Evolutionary conservation across 2,797 vertebrate species (phyloP).

Genomic region (Clarias pachynema): DNA sequence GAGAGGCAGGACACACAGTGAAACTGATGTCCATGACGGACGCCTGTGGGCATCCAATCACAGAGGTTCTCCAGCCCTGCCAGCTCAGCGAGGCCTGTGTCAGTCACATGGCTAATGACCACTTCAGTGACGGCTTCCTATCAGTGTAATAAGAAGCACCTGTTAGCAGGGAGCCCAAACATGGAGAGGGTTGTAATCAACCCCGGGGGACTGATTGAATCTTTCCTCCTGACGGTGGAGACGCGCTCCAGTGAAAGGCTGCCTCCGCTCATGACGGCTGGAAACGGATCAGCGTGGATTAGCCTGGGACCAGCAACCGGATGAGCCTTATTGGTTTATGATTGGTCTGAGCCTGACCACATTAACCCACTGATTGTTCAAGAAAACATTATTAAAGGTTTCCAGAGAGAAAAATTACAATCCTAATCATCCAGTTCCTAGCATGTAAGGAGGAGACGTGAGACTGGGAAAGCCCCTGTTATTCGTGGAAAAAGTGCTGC

Average conservation of each 20-base stretch:
- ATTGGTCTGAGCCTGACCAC: conserved; percentile 76
- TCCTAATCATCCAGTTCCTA: conserved; percentile 69
- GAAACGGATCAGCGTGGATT: conserved; percentile 75
- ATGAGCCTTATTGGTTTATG: conserved; percentile 77
- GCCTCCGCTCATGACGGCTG: conserved; percentile 59
- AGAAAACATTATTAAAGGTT: conserved; percentile 76
- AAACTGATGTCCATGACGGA: conserved; percentile 58
- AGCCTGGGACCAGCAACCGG: conserved; percentile 66
- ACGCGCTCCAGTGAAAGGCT: conserved; percentile 73
- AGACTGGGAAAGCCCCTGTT: conserved; percentile 60
- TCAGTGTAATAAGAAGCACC: conserved; percentile 77
- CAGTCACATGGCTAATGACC: conserved; percentile 68
- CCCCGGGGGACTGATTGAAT: conserved; percentile 76
- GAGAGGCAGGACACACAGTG: conserved; percentile 55
- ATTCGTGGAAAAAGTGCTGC: conserved; percentile 42
- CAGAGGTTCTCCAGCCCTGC: conserved; percentile 52
- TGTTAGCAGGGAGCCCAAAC: conserved; percentile 67
- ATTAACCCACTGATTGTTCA: conserved; percentile 80
- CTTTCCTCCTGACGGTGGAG: conserved; percentile 76
- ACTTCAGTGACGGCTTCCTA: conserved; percentile 71
- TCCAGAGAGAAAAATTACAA: conserved; percentile 70
- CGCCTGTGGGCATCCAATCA: conserved; percentile 63
- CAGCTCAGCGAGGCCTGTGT: conserved; percentile 55
- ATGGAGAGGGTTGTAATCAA: conserved; percentile 72
- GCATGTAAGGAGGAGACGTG: conserved; percentile 63